These are phyloP conservation scores for Cladorhizidae sp. DNA, from an alignment of 37 sponge, comb jelly and placozoan genomes.

Conservation along the genomic window DNA sequence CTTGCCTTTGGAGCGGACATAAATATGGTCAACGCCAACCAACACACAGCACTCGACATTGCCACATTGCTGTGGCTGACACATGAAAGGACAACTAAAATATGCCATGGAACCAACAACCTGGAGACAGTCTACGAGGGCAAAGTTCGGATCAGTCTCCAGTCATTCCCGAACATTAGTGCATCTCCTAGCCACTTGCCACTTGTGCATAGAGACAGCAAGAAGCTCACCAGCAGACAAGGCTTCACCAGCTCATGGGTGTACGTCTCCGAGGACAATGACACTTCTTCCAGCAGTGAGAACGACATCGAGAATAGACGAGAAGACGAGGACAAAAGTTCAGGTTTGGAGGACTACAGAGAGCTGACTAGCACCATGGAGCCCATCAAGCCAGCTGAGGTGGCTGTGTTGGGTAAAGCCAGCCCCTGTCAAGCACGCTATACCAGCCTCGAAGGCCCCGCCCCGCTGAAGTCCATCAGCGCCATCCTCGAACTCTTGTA, in stretches of 20 bases:
- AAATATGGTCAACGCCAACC: slow-evolving; percentile 6
- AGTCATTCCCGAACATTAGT: not conserved
- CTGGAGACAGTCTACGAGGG: not conserved
- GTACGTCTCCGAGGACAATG: not conserved
- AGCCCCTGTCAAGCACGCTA: too few relatives aligned
- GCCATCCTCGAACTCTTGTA: not conserved
- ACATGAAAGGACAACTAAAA: not conserved
- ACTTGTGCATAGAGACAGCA: not conserved
- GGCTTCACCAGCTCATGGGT: slow-evolving; percentile 1
- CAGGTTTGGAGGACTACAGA: not conserved
- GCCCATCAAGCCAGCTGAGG: slow-evolving; percentile 1
- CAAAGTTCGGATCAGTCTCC: not conserved
- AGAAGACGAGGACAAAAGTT: too few relatives aligned
- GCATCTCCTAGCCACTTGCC: not conserved
- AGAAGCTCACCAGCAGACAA: not conserved
- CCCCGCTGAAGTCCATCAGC: not conserved
- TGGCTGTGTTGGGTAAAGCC: not conserved
- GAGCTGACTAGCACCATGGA: slow-evolving; percentile 4
- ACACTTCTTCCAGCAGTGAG: not conserved
- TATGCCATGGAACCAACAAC: not conserved
- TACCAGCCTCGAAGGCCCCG: not conserved
- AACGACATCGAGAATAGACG: not conserved
- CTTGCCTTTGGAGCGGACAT: slow-evolving; percentile 40
- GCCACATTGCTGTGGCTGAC: slow-evolving; percentile 16
- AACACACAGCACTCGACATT: slow-evolving; percentile 33